Evolutionary conservation across 2,113 vertebrate species (phyloP), one percentile per base, ranked within the genome.

Genomic region (Thamnaconus septentrionalis): DNA sequence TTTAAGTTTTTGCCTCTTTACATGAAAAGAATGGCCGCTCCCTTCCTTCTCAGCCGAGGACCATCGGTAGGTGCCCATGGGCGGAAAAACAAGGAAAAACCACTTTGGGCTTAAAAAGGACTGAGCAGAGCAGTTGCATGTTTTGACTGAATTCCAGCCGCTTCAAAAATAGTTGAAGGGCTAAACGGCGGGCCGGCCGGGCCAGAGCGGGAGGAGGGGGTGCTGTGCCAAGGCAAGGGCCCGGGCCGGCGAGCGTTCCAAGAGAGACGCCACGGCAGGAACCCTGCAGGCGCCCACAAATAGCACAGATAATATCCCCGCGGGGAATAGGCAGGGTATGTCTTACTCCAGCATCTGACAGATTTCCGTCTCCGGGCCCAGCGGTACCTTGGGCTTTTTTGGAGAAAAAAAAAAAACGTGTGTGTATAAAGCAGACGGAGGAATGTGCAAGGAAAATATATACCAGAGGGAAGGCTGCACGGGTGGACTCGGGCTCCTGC

Each of bases 111-210:
- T 89, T 86, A 84, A 84, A 89, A 89, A 84, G 85, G 85, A 85
- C 75, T 66, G 69, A 69, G 77, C 59, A 81, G 59, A 86, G 18
- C 18, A 85, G 79, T 78, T 75, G 71, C 66, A 81, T 86, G 84
- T 90, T 91, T 89, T 91, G 83, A 89, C 89, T 83, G 80, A 89
- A 90, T 90, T 90, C 87, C 89, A 83, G 71, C 58, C 9, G 61
- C 72, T 83, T 89, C 87, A 91, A 89, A 90, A 89, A 89, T 91
- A 91, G 90, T 85, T 64, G 54, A 66, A 69, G 56, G 82, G 85
- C 85, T 89, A 85, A 88, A 75, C 56, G 63, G 85, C 71, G 76
- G 78, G 75, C 61, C 6, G 58, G 78, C 73, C 69, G 78, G 18
- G 18, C 18, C 18, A 31, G 18, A 31, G 18, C 18, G 18, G 18